Percentiles rank a stretch among this genome's conserved stretches.
Conservation (phyloP, 2,113 vertebrate genomes). For the Bujurquina vittata region DNA sequence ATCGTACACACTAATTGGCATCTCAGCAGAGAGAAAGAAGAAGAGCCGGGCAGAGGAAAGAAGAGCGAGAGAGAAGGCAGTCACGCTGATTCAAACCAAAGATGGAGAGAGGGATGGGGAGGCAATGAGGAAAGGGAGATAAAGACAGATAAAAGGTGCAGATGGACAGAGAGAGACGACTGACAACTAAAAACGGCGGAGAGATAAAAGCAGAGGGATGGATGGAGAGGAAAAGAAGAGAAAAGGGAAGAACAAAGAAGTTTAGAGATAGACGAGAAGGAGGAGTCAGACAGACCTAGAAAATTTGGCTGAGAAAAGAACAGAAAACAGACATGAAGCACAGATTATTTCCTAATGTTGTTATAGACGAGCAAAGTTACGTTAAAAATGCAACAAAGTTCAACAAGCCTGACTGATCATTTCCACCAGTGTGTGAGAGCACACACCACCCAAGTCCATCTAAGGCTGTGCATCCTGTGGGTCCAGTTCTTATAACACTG, state of each 20-base stretch:
- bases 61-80: background rate
- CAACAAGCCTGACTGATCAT: background rate
- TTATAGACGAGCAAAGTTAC: background rate
- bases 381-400: background rate
- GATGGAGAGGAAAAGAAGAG: background rate
- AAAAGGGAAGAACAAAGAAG: background rate
- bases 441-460: background rate
- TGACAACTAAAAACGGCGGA: background rate
- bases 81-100: background rate
- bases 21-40: conserved; percentile 6
- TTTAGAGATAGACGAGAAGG: background rate
- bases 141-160: conserved; percentile 3
- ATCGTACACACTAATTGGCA: conserved; percentile 53
- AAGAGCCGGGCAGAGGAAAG: background rate
- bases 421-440: background rate
- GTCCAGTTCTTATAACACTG: background rate
- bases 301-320: background rate
- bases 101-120: background rate
- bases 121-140: background rate
- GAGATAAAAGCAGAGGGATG: background rate
- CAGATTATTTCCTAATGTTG: background rate
- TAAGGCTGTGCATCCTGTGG: no score
- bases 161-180: background rate
- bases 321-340: background rate
- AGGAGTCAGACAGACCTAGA: background rate